These are phyloP conservation scores for Xerus inauris DNA, from an alignment of 2,113 vertebrate species.

Conservation along the genomic window DNA sequence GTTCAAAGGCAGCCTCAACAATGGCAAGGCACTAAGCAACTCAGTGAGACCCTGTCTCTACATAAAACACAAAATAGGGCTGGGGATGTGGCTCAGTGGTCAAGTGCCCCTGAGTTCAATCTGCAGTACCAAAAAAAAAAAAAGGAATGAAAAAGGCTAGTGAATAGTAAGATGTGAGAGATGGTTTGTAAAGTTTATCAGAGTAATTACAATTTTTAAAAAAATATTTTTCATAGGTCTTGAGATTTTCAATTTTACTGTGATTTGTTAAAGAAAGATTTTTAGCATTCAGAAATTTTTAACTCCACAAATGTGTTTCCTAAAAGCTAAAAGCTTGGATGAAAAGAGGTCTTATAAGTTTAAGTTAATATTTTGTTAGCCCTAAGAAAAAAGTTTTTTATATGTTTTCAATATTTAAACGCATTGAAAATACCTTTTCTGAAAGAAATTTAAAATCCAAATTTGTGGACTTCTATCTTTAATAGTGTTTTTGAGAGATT, in stretches of 20 bases:
- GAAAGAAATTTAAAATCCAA: constrained; percentile 20
- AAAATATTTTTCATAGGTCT: background rate
- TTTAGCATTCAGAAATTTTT: background rate
- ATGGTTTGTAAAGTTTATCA: background rate
- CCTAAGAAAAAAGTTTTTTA: background rate
- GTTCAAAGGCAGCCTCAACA: too few species aligned
- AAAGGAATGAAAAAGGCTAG: background rate
- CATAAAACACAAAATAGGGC: too few species aligned
- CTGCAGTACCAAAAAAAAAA: too few species aligned
- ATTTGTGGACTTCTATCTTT: constrained; percentile 27
- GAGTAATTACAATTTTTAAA: background rate
- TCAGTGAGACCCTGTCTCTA: too few species aligned
- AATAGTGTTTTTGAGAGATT: background rate
- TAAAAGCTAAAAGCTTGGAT: constrained; percentile 25
- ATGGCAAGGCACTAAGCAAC: too few species aligned
- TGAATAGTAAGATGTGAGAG: background rate
- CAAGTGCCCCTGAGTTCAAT: too few species aligned
- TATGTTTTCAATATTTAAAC: constrained; percentile 29
- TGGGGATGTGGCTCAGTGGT: too few species aligned
- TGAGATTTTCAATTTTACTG: constrained; percentile 49
- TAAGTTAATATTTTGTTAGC: background rate
- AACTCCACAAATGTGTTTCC: constrained; percentile 19
- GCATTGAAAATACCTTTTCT: constrained; percentile 40
- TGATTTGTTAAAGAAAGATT: constrained; percentile 9
- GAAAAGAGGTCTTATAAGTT: background rate